A percentile compares a stretch with the other conserved stretches of the same genome.
These are phyloP conservation scores for Cnemophilus loriae DNA, from an alignment of 2,113 vertebrate genomes.

Conservation along the genomic window DNA sequence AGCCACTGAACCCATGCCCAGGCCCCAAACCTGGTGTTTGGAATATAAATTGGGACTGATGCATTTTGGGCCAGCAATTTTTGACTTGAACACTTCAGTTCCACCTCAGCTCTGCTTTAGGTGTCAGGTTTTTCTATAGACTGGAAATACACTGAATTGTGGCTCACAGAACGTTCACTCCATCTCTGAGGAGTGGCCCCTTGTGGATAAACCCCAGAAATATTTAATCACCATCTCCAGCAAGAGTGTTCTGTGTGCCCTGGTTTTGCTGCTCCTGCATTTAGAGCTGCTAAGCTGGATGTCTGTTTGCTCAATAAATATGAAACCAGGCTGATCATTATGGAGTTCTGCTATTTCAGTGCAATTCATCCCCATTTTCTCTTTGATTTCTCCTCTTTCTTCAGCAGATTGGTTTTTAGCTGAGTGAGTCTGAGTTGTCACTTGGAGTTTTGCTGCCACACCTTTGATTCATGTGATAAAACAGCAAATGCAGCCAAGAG, in stretches of 20 bases:
- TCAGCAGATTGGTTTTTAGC: neutral
- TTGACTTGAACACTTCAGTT: neutral
- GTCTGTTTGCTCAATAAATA: neutral
- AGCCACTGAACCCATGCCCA: neutral
- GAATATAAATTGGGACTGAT: neutral
- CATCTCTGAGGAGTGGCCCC: neutral
- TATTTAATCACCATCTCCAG: neutral
- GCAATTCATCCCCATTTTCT: neutral
- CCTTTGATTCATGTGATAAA: constrained; percentile 17
- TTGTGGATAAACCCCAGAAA: neutral
- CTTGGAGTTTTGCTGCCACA: neutral
- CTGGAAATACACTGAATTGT: neutral
- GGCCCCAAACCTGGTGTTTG: neutral
- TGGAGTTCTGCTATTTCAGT: neutral
- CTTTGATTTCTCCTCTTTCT: neutral
- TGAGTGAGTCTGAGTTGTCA: neutral
- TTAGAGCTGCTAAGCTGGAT: neutral
- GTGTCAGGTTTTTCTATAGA: neutral
- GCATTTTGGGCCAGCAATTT: neutral
- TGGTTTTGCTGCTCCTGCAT: neutral
- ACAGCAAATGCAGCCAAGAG: neutral
- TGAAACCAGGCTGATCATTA: neutral
- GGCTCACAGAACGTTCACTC: neutral
- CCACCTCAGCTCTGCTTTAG: neutral
- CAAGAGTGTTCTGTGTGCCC: neutral